Evolutionary conservation across 2,888 invertebrate species (phyloP).

Genomic region (Volucella inanis): DNA sequence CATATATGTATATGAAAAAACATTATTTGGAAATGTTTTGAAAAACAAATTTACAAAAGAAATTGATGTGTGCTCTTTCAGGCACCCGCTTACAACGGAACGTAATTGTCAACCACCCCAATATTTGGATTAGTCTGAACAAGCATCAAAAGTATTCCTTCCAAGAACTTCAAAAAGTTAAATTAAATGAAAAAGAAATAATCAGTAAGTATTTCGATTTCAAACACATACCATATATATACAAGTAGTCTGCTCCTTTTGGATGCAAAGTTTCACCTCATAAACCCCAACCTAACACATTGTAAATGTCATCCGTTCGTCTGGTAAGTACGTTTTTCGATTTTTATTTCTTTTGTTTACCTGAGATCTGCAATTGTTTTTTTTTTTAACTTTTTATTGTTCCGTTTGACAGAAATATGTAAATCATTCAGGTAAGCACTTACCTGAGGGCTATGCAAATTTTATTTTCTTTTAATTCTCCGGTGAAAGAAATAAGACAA

Average conservation of each 20-base stretch:
- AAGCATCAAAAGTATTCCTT: too few relatives aligned
- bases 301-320: conserved; percentile 24
- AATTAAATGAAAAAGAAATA: conserved; percentile 30
- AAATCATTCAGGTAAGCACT: conserved; percentile 58
- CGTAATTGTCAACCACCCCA: too few relatives aligned
- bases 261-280: conserved; percentile 21
- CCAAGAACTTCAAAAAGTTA: not conserved
- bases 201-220: conserved; percentile 13
- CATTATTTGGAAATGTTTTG: too few relatives aligned
- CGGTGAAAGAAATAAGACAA: conserved; percentile 40
- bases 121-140: too few relatives aligned
- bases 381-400: conserved; percentile 54
- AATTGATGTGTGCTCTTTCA: too few relatives aligned
- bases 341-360: conserved; percentile 6
- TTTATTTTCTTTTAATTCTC: conserved; percentile 56
- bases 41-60: too few relatives aligned
- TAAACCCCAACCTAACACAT: conserved; percentile 6
- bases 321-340: conserved; percentile 14
- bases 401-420: conserved; percentile 43
- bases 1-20: too few relatives aligned
- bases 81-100: too few relatives aligned
- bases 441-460: conserved; percentile 58
- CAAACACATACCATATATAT: not conserved
- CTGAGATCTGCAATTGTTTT: conserved; percentile 42
- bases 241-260: conserved; percentile 6